phyloP scores from a whole-genome alignment of 1,140 invertebrate species.

The Ceratina japonica region DNA sequence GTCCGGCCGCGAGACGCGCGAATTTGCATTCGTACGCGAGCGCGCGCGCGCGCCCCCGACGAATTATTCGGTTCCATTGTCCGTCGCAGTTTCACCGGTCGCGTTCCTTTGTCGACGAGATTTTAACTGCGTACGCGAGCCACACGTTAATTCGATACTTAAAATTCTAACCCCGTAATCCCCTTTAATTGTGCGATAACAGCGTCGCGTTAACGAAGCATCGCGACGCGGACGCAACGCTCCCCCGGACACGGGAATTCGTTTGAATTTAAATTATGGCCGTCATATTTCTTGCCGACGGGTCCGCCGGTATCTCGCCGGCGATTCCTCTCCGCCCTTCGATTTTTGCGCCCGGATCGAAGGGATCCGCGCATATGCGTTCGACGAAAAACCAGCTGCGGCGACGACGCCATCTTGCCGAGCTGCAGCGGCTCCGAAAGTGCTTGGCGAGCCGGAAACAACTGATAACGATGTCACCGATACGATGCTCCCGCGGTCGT shows the following conservation, averaged over 20 bases:
- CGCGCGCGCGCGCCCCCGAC: not conserved
- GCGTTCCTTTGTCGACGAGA: constrained; percentile 10
- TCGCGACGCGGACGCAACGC: not conserved
- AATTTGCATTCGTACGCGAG: not conserved
- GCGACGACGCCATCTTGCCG: constrained; percentile 72
- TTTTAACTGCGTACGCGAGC: constrained; percentile 25
- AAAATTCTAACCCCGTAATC: constrained; percentile 33
- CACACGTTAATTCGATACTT: constrained; percentile 39
- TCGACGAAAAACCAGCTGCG: constrained; percentile 32
- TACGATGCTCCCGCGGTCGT: constrained; percentile 69
- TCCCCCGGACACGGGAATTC: not conserved
- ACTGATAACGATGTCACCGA: constrained; percentile 74
- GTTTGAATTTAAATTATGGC: constrained; percentile 34
- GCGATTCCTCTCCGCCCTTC: not conserved
- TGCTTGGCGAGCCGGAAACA: constrained; percentile 75
- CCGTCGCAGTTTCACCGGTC: not conserved
- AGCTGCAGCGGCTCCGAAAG: constrained; percentile 46
- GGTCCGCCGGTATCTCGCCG: not conserved
- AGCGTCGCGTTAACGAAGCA: constrained; percentile 31
- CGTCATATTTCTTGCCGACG: constrained; percentile 35
- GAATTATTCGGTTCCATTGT: not conserved
- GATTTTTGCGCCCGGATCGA: constrained; percentile 37
- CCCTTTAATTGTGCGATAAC: constrained; percentile 34
- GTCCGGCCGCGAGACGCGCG: not conserved
- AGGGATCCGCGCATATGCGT: constrained; percentile 69